Conservation (phyloP, 2,888 invertebrate genomes). For the Gymnoscelis rufifasciata region DNA sequence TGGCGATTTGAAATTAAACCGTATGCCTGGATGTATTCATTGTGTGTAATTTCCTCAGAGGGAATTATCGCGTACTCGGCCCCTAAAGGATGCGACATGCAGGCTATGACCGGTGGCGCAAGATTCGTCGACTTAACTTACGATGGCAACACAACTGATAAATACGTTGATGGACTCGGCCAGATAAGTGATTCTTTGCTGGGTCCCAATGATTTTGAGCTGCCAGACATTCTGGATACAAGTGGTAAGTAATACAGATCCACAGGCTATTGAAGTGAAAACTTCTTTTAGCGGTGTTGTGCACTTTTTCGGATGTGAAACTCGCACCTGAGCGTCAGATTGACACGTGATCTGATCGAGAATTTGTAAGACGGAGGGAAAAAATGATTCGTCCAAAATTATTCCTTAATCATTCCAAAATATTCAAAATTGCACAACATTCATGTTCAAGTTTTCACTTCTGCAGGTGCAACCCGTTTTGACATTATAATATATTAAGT, state of each 20-base stretch:
- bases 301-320: no score
- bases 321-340: no score
- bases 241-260: slow-evolving; percentile 61
- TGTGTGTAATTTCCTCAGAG: slow-evolving; percentile 72
- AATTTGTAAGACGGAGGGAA: no score
- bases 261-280: no score
- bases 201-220: slow-evolving; percentile 83
- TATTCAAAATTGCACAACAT: no score
- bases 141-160: slow-evolving; percentile 81
- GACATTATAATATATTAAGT: no score
- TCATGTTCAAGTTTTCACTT: no score
- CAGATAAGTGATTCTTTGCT: slow-evolving; percentile 88
- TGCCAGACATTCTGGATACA: slow-evolving; percentile 77
- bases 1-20: slow-evolving; percentile 35
- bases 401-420: no score
- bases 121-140: slow-evolving; percentile 89
- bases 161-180: slow-evolving; percentile 85
- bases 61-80: slow-evolving; percentile 83
- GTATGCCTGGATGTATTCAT: slow-evolving; percentile 32
- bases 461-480: no score
- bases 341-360: no score
- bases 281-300: no score
- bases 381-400: no score
- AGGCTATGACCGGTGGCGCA: slow-evolving; percentile 82
- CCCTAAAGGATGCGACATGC: slow-evolving; percentile 81